A percentile compares a stretch with the other conserved stretches of the same genome.
Evolutionary conservation across 2,888 invertebrate species (phyloP).

Genomic region (Julus scandinavius): DNA sequence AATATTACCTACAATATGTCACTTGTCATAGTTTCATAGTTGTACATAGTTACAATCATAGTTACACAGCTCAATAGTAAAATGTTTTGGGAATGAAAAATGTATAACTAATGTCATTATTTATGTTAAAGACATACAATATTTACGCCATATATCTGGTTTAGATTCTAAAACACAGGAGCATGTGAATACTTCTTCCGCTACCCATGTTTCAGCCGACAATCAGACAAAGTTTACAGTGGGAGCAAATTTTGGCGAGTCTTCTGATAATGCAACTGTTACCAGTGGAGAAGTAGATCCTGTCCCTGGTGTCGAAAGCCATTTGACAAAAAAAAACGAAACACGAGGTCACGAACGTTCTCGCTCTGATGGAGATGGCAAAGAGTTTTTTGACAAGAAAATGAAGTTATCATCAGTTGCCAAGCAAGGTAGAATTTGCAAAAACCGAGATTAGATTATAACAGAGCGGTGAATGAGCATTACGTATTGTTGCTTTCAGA

Average conservation of each 20-base stretch:
- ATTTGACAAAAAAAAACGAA: constrained; percentile 40
- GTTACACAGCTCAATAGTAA: too few species aligned
- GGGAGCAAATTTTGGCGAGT: not conserved
- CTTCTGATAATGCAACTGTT: not conserved
- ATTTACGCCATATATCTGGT: not conserved
- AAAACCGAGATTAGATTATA: not conserved
- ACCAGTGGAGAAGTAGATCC: not conserved
- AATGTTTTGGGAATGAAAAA: too few species aligned
- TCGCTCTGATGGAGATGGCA: constrained; percentile 61
- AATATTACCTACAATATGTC: too few species aligned
- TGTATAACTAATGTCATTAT: too few species aligned
- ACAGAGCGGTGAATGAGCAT: not conserved
- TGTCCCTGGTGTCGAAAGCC: not conserved
- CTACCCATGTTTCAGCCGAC: not conserved
- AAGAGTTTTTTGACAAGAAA: constrained; percentile 61
- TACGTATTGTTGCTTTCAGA: not conserved
- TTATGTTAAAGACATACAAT: too few species aligned
- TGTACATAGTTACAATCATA: too few species aligned
- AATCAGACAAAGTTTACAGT: not conserved
- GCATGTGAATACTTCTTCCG: not conserved
- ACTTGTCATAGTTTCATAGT: too few species aligned
- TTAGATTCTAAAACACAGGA: not conserved
- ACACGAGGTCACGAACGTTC: constrained; percentile 60
- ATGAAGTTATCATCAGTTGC: constrained; percentile 59
- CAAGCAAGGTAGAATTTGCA: constrained; percentile 59